Conservation (phyloP, 92 coral and sea anemone genomes). For the Parazoanthus darwini region DNA sequence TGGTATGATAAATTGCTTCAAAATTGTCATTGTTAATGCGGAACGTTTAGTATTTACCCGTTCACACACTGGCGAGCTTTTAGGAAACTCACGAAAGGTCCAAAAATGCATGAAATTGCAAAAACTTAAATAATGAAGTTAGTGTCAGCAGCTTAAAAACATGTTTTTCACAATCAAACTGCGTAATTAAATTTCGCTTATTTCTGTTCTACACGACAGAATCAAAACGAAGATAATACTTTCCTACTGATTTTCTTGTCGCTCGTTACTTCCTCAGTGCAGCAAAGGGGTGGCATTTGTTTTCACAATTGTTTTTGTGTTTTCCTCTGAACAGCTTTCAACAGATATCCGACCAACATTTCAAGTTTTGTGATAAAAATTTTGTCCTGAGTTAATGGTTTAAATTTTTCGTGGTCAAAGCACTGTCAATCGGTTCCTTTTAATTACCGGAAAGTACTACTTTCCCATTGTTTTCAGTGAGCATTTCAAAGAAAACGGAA, state of each 20-base stretch:
- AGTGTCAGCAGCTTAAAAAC: background rate
- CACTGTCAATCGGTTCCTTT: background rate
- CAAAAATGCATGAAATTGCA: background rate
- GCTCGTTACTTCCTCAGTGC: background rate
- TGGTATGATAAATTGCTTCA: too few species aligned
- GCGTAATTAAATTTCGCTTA: background rate
- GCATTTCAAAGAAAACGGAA: too few species aligned
- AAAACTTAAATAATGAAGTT: too few species aligned
- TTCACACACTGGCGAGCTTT: too few species aligned
- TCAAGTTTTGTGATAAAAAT: too few species aligned
- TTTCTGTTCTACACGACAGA: too few species aligned
- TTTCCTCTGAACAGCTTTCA: background rate
- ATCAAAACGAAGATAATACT: background rate
- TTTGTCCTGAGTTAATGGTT: background rate
- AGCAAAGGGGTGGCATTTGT: background rate
- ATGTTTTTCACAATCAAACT: background rate
- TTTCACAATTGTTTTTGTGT: too few species aligned
- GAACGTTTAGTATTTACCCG: too few species aligned
- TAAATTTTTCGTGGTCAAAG: background rate
- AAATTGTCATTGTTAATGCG: background rate
- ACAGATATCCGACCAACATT: too few species aligned
- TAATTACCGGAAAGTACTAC: background rate
- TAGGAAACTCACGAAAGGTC: background rate
- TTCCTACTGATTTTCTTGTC: background rate
- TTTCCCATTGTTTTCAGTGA: too few species aligned